These are phyloP conservation scores for Phortica variegata DNA, from an alignment of 1,140 invertebrate species.

Conservation along the genomic window DNA sequence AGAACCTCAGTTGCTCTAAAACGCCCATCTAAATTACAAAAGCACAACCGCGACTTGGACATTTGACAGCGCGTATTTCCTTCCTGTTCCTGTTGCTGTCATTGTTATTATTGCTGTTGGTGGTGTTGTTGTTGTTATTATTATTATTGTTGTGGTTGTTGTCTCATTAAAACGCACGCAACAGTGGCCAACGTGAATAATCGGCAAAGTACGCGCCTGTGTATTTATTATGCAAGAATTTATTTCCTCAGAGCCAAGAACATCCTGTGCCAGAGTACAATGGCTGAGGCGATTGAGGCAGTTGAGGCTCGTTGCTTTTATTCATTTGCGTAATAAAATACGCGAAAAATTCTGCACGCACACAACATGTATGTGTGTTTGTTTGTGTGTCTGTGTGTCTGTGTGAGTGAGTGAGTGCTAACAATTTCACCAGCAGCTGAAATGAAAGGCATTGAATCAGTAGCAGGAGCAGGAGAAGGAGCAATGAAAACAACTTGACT, in stretches of 20 bases:
- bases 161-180: too few relatives aligned
- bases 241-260: conserved; percentile 52
- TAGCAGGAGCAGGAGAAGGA: conserved; percentile 10
- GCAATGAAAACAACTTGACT: conserved; percentile 50
- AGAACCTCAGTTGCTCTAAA: too few relatives aligned
- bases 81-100: too few relatives aligned
- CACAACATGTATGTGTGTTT: conserved; percentile 45
- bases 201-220: too few relatives aligned
- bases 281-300: conserved; percentile 12
- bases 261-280: conserved; percentile 39
- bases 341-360: conserved; percentile 53
- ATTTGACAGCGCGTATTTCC: too few relatives aligned
- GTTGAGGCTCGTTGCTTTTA: conserved; percentile 31
- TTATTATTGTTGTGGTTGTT: too few relatives aligned
- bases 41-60: too few relatives aligned
- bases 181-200: too few relatives aligned
- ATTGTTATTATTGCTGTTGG: too few relatives aligned
- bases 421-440: conserved; percentile 23
- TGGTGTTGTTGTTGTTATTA: too few relatives aligned
- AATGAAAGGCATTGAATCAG: conserved; percentile 5
- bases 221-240: conserved; percentile 54
- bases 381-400: background rate
- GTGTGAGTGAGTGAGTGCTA: conserved; percentile 5
- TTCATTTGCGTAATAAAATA: conserved; percentile 54
- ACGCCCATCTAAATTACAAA: too few relatives aligned